Evolutionary conservation across 2,113 vertebrate genomes (phyloP).

Genomic region (Octodon degus): DNA sequence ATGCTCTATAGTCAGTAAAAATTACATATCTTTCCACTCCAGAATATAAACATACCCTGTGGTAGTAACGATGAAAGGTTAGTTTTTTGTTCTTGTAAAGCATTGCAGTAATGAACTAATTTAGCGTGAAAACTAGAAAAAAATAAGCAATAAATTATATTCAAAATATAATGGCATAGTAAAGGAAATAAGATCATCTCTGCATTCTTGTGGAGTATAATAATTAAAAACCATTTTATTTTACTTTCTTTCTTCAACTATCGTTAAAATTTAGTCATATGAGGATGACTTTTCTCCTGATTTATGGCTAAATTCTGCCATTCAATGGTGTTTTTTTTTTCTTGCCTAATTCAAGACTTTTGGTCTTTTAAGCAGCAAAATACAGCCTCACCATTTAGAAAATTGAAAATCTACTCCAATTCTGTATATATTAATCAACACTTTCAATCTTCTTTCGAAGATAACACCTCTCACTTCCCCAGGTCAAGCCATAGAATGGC

Average conservation of each 20-base stretch:
- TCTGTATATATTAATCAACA: background rate
- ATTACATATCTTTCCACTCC: background rate
- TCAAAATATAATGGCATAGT: background rate
- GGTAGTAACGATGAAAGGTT: background rate
- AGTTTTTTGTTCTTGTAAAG: background rate
- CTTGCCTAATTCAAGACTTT: background rate
- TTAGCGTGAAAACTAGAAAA: background rate
- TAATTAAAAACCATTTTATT: background rate
- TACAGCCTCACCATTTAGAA: background rate
- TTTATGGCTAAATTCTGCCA: background rate
- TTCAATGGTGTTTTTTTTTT: background rate
- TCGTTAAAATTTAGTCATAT: background rate
- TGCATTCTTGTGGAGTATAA: background rate
- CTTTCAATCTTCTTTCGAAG: background rate
- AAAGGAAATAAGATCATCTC: background rate
- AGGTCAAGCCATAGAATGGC: background rate
- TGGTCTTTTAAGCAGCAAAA: background rate
- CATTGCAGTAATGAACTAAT: background rate
- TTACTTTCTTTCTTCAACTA: background rate
- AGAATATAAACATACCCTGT: background rate
- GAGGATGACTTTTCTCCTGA: background rate
- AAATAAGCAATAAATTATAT: background rate
- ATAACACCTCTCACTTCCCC: background rate
- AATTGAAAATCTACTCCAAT: background rate
- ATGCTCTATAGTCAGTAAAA: background rate